These are phyloP conservation scores for Drosophila mayaguana DNA, from an alignment of 2,888 invertebrate genomes.

Conservation along the genomic window DNA sequence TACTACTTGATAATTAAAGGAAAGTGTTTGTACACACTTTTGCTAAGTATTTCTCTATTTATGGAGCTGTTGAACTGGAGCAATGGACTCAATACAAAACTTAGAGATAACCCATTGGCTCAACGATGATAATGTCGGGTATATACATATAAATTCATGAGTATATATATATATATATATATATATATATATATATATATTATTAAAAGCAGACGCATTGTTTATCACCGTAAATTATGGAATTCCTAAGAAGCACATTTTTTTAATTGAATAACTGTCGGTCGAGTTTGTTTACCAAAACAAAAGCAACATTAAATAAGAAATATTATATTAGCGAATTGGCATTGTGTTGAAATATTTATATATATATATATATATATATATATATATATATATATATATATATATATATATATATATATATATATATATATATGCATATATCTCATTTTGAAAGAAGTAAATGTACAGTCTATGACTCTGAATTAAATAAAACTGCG, in stretches of 20 bases:
- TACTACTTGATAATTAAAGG: slow-evolving; percentile 11
- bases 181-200: not conserved
- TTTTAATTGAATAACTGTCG: slow-evolving; percentile 3
- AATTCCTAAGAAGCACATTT: slow-evolving; percentile 1
- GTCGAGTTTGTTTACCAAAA: slow-evolving; percentile 6
- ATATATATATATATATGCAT: not conserved
- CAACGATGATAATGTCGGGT: not conserved
- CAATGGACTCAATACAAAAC: not conserved
- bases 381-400: not conserved
- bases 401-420: not conserved
- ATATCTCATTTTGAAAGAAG: not conserved
- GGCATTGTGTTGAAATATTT: slow-evolving; percentile 19
- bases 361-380: not conserved
- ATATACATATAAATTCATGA: not conserved
- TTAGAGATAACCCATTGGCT: slow-evolving; percentile 3
- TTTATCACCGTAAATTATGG: slow-evolving; percentile 32
- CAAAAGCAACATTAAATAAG: not conserved
- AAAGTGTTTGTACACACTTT: slow-evolving; percentile 25
- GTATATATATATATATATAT: not conserved
- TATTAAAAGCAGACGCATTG: slow-evolving; percentile 1
- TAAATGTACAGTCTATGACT: not conserved
- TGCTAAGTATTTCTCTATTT: not conserved
- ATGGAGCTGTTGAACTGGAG: not conserved
- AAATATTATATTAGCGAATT: not conserved
- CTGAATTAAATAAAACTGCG: too few relatives aligned